These are phyloP conservation scores for Yponomeuta plumbellus DNA, from an alignment of 2,888 invertebrate genomes.

Conservation along the genomic window DNA sequence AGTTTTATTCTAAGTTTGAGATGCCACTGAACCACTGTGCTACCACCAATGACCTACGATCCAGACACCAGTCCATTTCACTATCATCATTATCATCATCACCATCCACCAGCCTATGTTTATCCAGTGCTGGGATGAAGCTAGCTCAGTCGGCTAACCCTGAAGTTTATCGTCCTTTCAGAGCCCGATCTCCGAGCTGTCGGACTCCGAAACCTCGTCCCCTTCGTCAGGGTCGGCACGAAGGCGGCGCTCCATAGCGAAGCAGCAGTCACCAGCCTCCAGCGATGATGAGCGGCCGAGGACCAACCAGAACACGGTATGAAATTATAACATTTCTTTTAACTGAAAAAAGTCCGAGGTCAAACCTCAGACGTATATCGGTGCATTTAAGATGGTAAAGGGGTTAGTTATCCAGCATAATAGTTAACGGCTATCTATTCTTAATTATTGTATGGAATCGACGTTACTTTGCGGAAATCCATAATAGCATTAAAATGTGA, in stretches of 20 bases:
- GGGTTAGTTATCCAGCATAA: not conserved
- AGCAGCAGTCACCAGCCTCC: conserved; percentile 60
- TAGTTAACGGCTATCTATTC: too few species aligned
- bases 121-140: too few species aligned
- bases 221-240: conserved; percentile 49
- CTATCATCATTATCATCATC: too few species aligned
- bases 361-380: not conserved
- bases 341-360: not conserved
- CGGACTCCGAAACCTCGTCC: conserved; percentile 73
- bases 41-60: too few species aligned
- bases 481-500: too few species aligned
- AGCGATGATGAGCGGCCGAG: conserved; percentile 59
- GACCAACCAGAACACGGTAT: not conserved
- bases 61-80: too few species aligned
- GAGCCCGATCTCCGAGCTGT: conserved; percentile 77
- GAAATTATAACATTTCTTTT: not conserved
- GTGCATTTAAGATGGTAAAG: not conserved
- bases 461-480: too few species aligned
- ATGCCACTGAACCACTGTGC: too few species aligned
- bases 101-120: too few species aligned
- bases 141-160: not conserved
- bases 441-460: too few species aligned
- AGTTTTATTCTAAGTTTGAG: too few species aligned
- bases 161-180: conserved; percentile 29
- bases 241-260: conserved; percentile 47